A percentile compares a stretch with the other conserved stretches of the same genome.
Conservation (phyloP, 2,888 invertebrate species). For the Ormyrus labotus region DNA sequence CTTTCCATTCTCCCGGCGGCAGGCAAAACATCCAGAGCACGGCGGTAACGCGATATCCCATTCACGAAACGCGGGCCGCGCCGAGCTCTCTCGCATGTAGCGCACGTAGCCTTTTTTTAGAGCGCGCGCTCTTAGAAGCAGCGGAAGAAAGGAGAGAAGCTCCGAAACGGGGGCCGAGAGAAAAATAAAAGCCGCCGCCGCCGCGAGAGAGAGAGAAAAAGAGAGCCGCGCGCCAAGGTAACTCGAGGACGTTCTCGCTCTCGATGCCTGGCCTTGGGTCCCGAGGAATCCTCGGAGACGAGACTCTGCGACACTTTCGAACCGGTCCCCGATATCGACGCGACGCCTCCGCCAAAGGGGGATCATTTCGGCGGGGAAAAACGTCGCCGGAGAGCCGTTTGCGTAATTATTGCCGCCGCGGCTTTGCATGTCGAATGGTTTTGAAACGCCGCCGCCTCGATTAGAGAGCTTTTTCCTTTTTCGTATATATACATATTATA, state of each 20-base stretch:
- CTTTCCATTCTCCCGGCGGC: no score
- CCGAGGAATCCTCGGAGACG: not conserved
- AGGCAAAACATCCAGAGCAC: slow-evolving; percentile 31
- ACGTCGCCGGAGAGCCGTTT: no score
- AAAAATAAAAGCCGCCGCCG: slow-evolving; percentile 29
- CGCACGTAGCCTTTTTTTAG: slow-evolving; percentile 6
- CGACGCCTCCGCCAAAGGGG: no score
- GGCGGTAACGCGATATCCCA: slow-evolving; percentile 14
- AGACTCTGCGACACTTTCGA: not conserved
- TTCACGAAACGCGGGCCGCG: not conserved
- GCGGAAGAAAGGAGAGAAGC: slow-evolving; percentile 1
- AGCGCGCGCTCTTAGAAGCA: not conserved
- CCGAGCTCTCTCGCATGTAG: not conserved
- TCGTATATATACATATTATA: no score
- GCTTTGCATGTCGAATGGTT: no score
- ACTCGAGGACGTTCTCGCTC: slow-evolving; percentile 45
- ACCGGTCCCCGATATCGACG: slow-evolving; percentile 4
- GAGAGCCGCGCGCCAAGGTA: slow-evolving; percentile 46
- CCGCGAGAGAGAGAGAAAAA: not conserved
- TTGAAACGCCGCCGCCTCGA: no score
- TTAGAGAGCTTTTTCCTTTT: no score
- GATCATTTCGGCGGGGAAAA: no score
- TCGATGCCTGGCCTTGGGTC: slow-evolving; percentile 5
- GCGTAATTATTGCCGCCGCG: no score
- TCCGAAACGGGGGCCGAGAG: not conserved